A percentile compares a stretch with the other conserved stretches of the same genome.
Conservation (phyloP, 2,888 invertebrate genomes). For the Ectemnius lituratus region DNA sequence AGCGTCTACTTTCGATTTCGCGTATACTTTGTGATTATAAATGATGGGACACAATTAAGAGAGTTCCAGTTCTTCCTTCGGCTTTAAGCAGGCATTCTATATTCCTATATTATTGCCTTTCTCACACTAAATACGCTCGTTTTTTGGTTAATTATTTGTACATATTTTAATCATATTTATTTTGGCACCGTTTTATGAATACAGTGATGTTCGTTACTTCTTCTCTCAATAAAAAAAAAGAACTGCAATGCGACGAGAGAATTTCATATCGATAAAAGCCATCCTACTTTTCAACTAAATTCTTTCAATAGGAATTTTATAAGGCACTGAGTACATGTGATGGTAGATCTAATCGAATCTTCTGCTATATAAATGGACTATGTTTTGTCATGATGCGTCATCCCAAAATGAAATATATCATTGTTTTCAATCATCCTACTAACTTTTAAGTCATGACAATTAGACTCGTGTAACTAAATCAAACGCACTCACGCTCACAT, state of each 20-base stretch:
- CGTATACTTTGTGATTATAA: too few relatives aligned
- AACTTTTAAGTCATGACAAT: not conserved
- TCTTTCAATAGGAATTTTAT: constrained; percentile 55
- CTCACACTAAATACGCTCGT: constrained; percentile 53
- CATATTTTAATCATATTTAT: constrained; percentile 58
- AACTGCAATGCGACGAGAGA: constrained; percentile 26
- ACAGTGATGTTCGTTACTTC: constrained; percentile 43
- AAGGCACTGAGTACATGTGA: constrained; percentile 69
- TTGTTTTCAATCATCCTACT: not conserved
- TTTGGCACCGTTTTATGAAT: constrained; percentile 69
- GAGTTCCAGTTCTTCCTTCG: too few relatives aligned
- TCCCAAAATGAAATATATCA: not conserved
- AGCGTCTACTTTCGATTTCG: constrained; percentile 13
- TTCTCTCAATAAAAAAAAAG: constrained; percentile 43
- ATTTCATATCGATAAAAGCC: constrained; percentile 45
- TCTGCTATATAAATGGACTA: constrained; percentile 40
- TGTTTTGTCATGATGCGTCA: constrained; percentile 11
- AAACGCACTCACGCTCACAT: constrained; percentile 35
- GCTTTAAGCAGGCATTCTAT: too few relatives aligned
- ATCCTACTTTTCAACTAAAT: constrained; percentile 51
- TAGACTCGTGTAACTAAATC: not conserved
- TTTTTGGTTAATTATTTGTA: constrained; percentile 67
- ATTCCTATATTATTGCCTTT: constrained; percentile 54
- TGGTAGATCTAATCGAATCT: constrained; percentile 43
- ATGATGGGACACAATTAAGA: too few relatives aligned